phyloP scores from a whole-genome alignment of 2,797 vertebrate genomes.

The Sebastes nivosus region DNA sequence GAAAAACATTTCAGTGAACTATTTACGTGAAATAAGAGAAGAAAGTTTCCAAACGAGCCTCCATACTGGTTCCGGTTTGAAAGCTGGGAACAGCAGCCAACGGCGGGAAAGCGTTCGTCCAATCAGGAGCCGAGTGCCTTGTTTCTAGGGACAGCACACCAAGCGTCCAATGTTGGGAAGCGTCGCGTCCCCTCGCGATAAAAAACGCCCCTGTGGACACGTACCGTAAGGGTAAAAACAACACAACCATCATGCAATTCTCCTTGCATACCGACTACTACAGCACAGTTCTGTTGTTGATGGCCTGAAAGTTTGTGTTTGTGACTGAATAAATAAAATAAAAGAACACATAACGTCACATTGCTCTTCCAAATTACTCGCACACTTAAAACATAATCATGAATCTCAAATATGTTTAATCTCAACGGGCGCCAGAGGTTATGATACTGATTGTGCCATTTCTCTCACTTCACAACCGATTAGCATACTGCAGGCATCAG shows the following conservation, averaged over 20 bases:
- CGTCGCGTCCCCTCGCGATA: no score
- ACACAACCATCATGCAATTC: neutral
- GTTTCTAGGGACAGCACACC: no score
- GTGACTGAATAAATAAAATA: conserved; percentile 31
- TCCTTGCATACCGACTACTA: neutral
- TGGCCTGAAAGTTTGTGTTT: conserved; percentile 16
- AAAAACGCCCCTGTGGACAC: no score
- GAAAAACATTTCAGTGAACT: no score
- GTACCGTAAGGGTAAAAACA: neutral
- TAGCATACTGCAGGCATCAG: conserved; percentile 56
- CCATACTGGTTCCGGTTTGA: no score
- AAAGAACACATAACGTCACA: conserved; percentile 27
- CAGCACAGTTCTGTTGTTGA: neutral
- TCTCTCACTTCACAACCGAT: conserved; percentile 40
- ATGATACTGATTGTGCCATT: conserved; percentile 45
- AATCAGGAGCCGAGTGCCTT: no score
- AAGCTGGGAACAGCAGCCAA: no score
- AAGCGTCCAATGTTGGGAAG: no score
- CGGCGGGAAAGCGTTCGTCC: no score
- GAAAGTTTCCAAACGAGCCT: no score
- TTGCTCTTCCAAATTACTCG: conserved; percentile 37
- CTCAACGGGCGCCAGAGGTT: conserved; percentile 39
- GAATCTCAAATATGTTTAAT: conserved; percentile 44
- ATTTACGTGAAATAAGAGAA: no score
- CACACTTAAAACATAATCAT: conserved; percentile 33